Base-by-base conservation (phyloP, 35 echinoderm and acorn worm species). In the Holothuria glaberrima region DNA sequence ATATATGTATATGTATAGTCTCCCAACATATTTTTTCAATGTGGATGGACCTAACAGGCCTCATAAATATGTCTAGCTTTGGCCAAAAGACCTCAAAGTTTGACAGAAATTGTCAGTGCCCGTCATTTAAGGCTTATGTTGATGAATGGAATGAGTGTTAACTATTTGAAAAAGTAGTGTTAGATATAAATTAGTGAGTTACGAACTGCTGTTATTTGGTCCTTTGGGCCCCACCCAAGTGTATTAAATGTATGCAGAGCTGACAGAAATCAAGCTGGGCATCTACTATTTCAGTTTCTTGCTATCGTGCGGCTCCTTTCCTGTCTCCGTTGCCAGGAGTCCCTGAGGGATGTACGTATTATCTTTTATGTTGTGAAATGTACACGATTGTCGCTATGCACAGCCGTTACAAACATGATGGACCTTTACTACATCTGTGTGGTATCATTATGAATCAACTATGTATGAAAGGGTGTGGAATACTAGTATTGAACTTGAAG, bases 151-250 rank as follows among this genome's bases (percentile, higher is more conserved):
- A 78, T 78, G 74, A 78, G 74, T 78, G 74, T 78, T 48, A 78
- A 78, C 74, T 33, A 78, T 78, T 78, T 78, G 74, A 50, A 24
- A 48, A 78, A 78, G 74, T 16, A 78, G 74, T 78, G 74, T 78
- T 9, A 78, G 74, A 48, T 78, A 78, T 78, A 78, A 78, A 78
- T 78, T 78, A 78, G 74, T 78, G 74, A 78, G 74, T 48, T 78
- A 78, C 74, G 50, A 78, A 78, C 18, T 48, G 74, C 74, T 78
- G 74, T 78, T 52, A 78, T 78, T 78, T 48, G 74, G 74, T 78
- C 74, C 74, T 78, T 78, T 78, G 74, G 74, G 74, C 74, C 74
- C 74, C 74, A 78, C 74, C 74, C 74, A 78, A 78, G 74, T 78
- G 74, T 78, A 78, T 78, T 78, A 78, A 78, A 28, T 78, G 74